Percentiles rank a stretch among this genome's conserved stretches.
These are phyloP conservation scores for Gymnoscelis rufifasciata DNA, from an alignment of 2,888 invertebrate species.

Conservation along the genomic window DNA sequence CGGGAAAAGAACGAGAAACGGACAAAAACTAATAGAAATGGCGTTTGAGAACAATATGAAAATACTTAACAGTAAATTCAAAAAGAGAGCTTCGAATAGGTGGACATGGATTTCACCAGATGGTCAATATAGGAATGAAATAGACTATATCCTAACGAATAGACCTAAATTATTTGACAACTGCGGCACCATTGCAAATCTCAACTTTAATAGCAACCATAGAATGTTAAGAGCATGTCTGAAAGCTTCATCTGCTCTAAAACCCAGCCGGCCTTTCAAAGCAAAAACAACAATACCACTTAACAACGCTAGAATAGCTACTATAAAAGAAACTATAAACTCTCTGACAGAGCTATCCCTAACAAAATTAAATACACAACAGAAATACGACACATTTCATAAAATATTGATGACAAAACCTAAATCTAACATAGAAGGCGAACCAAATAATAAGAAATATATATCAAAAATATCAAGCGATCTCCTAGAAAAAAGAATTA, in stretches of 20 bases:
- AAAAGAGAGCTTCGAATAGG: no score
- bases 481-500: slow-evolving; percentile 13
- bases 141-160: slow-evolving; percentile 12
- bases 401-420: no score
- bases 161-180: not conserved
- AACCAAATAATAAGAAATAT: not conserved
- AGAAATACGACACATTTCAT: no score
- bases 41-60: not conserved
- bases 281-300: slow-evolving; percentile 2
- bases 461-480: slow-evolving; percentile 4
- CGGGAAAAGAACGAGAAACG: slow-evolving; percentile 19
- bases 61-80: no score
- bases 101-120: not conserved
- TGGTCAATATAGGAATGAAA: slow-evolving; percentile 9
- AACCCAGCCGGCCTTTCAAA: not conserved
- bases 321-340: not conserved
- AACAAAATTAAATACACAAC: no score
- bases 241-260: not conserved
- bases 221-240: slow-evolving; percentile 32
- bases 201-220: not conserved
- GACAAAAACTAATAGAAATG: slow-evolving; percentile 17
- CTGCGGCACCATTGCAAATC: not conserved
- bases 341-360: no score
- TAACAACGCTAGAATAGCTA: slow-evolving; percentile 21
- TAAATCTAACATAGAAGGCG: no score